These are phyloP conservation scores for Bombus picipes DNA, from an alignment of 1,140 invertebrate species.

Conservation along the genomic window DNA sequence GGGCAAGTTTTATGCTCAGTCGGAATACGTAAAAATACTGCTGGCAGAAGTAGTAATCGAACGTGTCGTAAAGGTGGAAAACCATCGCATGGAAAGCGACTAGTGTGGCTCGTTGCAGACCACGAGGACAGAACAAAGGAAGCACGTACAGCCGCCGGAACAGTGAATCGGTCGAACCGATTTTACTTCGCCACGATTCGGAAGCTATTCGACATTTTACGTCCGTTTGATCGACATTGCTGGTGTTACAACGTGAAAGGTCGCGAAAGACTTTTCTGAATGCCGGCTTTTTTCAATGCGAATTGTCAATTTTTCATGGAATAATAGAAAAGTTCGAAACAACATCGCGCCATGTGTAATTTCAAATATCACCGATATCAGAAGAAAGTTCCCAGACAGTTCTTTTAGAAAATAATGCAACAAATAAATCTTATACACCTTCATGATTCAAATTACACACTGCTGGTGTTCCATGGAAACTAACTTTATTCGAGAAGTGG, in stretches of 20 bases:
- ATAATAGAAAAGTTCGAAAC: conserved; percentile 20
- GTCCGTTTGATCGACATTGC: conserved; percentile 10
- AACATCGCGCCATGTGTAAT: background rate
- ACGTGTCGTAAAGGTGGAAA: conserved; percentile 21
- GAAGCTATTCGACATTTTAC: background rate
- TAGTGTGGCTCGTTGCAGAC: background rate
- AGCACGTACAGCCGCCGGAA: background rate
- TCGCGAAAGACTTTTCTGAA: background rate
- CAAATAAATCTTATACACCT: too few species aligned
- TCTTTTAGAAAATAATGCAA: too few species aligned
- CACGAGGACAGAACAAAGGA: background rate
- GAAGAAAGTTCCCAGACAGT: fast-evolving
- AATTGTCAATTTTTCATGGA: conserved; percentile 36
- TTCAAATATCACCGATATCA: background rate
- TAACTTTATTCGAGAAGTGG: too few species aligned
- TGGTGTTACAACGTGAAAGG: background rate
- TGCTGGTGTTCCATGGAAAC: too few species aligned
- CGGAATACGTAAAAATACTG: conserved; percentile 12
- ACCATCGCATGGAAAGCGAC: background rate
- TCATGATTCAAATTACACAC: too few species aligned
- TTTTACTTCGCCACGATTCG: conserved; percentile 9
- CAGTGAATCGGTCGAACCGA: conserved; percentile 8
- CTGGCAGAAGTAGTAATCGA: conserved; percentile 1
- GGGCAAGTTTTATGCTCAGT: background rate
- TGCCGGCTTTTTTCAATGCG: background rate